These are phyloP conservation scores for Synergus itoensis DNA, from an alignment of 2,888 invertebrate species.

Conservation along the genomic window DNA sequence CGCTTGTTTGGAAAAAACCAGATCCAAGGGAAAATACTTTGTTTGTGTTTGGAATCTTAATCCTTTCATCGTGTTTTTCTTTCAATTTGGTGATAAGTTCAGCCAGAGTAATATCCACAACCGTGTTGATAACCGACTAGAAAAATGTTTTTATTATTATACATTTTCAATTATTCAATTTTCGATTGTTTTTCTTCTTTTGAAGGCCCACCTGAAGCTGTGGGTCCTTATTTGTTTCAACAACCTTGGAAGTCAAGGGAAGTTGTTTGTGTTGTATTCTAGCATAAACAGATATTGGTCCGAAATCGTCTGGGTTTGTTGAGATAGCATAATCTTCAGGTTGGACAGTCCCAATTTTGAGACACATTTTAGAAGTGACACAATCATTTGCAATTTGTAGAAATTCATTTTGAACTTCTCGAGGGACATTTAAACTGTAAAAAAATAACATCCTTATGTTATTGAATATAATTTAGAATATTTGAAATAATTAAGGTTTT, in stretches of 20 bases:
- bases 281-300: too few species aligned
- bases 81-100: slow-evolving; percentile 48
- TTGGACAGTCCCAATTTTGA: background rate
- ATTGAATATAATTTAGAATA: background rate
- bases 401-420: background rate
- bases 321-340: background rate
- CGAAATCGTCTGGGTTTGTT: background rate
- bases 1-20: slow-evolving; percentile 52
- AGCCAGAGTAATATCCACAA: slow-evolving; percentile 54
- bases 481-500: background rate
- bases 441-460: background rate
- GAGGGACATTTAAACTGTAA: background rate
- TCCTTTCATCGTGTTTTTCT: slow-evolving; percentile 47
- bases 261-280: background rate
- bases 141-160: slow-evolving; percentile 28
- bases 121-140: slow-evolving; percentile 54
- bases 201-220: slow-evolving; percentile 5
- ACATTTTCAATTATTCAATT: background rate
- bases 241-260: background rate
- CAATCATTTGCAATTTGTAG: background rate
- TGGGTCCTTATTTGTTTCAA: background rate
- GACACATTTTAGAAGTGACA: background rate
- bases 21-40: slow-evolving; percentile 52
- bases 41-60: slow-evolving; percentile 56
- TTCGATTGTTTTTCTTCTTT: background rate